Base-by-base conservation (phyloP, 2,797 vertebrate genomes). In the Bovichtus diacanthus region DNA sequence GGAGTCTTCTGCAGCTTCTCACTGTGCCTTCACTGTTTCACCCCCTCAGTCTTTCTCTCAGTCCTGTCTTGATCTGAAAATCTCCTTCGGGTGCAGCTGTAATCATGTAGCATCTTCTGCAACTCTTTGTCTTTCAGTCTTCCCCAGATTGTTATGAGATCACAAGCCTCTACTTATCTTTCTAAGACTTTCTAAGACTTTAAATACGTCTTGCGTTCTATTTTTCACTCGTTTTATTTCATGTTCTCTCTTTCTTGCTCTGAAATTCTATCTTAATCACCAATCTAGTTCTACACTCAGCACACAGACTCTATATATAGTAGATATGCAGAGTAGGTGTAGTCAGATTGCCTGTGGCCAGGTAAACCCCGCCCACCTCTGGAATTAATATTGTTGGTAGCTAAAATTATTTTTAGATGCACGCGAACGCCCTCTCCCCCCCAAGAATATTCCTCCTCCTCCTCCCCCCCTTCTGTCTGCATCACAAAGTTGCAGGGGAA, bases 361-460 rank as follows among this genome's bases (percentile, higher is more conserved):
- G 54, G 19, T 62, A 67, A 73, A 34, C 47, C 55, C 75, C 82
- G 25, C 88, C 90, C 82, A 80, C 76, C 16, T n/a, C 29, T 76
- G 56, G 70, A 85, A 78, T 70, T 74, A 55, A 76, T 79, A 43
- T 79, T 84, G 77, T 79, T 76, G 11, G 56, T 27, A 73, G 50
- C 61, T 76, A 80, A 67, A 76, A 78, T 60, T 86, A 92, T 86
- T 87, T 90, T 89, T 87, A 81, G 85, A 88, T 65, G 66, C 88
- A 88, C 41, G 58, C 76, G 25, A 84, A 70, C 69, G 69, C 34
- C 63, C 34, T 49, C 15, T 23, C 7, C 16, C 31, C n/a, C n/a
- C n/a, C n/a, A n/a, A n/a, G n/a, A n/a, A n/a, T n/a, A n/a, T n/a
- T n/a, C 23, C 27, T 49, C 3, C 16, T 27, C 34, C 70, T 63